Evolutionary conservation across 2,113 vertebrate genomes (phyloP).

Genomic region (Morone chrysops): DNA sequence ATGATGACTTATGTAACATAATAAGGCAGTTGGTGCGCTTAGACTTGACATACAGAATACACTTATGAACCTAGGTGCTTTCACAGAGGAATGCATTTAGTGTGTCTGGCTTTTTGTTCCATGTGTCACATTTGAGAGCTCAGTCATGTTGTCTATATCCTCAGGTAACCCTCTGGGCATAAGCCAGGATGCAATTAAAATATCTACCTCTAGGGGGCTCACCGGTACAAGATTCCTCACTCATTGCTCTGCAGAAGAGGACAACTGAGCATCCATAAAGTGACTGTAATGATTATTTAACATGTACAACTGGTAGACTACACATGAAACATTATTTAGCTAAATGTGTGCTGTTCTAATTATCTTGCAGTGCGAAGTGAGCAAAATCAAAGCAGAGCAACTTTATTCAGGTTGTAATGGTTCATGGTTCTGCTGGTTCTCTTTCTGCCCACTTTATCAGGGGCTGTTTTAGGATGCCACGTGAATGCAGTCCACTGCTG

Average conservation of each 20-base stretch:
- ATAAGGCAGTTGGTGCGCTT: not conserved
- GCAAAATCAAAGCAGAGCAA: not conserved
- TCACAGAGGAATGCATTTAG: conserved; percentile 23
- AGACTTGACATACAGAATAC: not conserved
- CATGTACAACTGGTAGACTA: not conserved
- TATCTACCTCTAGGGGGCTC: conserved; percentile 68
- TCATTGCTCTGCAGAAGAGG: not conserved
- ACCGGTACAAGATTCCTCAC: conserved; percentile 41
- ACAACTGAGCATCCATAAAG: conserved; percentile 7
- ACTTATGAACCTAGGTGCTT: not conserved
- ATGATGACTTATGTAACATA: not conserved
- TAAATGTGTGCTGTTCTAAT: not conserved
- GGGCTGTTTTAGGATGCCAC: not conserved
- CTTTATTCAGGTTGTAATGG: not conserved
- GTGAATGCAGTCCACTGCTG: conserved; percentile 2
- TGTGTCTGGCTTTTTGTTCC: conserved; percentile 17
- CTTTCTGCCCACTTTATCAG: not conserved
- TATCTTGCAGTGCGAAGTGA: not conserved
- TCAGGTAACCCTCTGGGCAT: conserved; percentile 20
- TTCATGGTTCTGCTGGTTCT: conserved; percentile 8
- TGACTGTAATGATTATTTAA: conserved; percentile 32
- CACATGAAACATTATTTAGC: not conserved
- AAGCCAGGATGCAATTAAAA: conserved; percentile 38
- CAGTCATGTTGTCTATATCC: conserved; percentile 20
- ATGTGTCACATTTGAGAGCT: conserved; percentile 26